Evolutionary conservation across 2,888 invertebrate species (phyloP), one percentile per base, ranked within the genome.

Genomic region (Scaptomyza cyrtandrae): DNA sequence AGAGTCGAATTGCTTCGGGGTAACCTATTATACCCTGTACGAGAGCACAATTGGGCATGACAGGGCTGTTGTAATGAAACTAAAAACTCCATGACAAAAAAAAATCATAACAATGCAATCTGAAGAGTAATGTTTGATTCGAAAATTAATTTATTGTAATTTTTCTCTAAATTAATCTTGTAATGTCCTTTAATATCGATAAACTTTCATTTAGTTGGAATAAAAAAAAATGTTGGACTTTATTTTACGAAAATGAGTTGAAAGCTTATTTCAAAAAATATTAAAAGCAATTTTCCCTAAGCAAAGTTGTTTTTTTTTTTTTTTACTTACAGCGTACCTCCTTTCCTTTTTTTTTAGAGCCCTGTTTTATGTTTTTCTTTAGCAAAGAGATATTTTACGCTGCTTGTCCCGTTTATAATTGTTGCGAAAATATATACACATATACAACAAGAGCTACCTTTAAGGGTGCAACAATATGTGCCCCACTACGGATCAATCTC

Each of bases 361-460:
- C 14, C n/a, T 37, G 5, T 13, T 35, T 35, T n/a, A 35, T 35
- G 35, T 35, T 37, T 37, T 39, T 39, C 9, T 14, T 39, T 14
- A 37, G 37, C 37, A 44, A 50, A 11, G 45, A 61, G 67, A 67
- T 55, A 73, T 73, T 67, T 73, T 67, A 58, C 39, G 43, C 49
- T 58, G 46, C 45, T 48, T 64, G 60, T 58, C 45, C 75, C 58
- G 58, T 53, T 75, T 61, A 57, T 66, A 81, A 81, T 86, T 81
- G 80, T 81, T 86, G 80, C 83, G 65, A 63, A 71, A 71, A 71
- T 29, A 16, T 11, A 33, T 16, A 65, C 50, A 63, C 50, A 63
- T 66, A 78, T 75, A 72, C 85, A 78, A 69, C 70, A 80, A 68
- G 72, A 68, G 66, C 68, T 39, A 52, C 19, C 29, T 52, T 70